These are phyloP conservation scores for Protodeltote pygarga DNA, from an alignment of 2,888 invertebrate species.

Conservation along the genomic window DNA sequence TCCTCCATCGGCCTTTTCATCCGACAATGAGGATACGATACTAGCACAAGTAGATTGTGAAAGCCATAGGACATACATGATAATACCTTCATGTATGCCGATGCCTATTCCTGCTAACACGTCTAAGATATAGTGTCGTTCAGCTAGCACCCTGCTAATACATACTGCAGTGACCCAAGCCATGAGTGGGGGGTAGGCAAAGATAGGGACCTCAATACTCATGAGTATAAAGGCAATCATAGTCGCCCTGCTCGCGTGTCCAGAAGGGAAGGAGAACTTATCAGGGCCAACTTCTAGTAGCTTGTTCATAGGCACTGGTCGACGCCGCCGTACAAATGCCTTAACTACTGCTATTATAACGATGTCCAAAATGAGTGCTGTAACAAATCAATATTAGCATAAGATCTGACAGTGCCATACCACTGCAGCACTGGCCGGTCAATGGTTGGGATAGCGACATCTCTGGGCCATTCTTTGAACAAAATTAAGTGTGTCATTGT, in stretches of 20 bases:
- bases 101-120: constrained; percentile 91
- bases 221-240: constrained; percentile 92
- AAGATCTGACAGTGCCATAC: too few relatives aligned
- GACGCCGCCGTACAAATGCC: constrained; percentile 91
- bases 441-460: too few relatives aligned
- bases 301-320: constrained; percentile 91
- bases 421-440: too few relatives aligned
- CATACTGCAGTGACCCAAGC: constrained; percentile 92
- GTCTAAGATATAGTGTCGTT: constrained; percentile 96
- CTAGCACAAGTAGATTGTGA: constrained; percentile 87
- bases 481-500: too few relatives aligned
- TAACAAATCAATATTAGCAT: too few relatives aligned
- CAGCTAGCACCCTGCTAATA: constrained; percentile 92
- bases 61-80: constrained; percentile 90
- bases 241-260: constrained; percentile 95
- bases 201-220: constrained; percentile 78
- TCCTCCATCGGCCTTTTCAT: constrained; percentile 90
- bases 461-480: too few relatives aligned
- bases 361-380: constrained; percentile 94
- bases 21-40: constrained; percentile 88
- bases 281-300: constrained; percentile 93
- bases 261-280: constrained; percentile 97
- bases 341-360: constrained; percentile 92
- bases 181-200: constrained; percentile 88
- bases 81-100: constrained; percentile 90